phyloP scores from a whole-genome alignment of 1,140 invertebrate genomes.

The Lepidostoma basale region DNA sequence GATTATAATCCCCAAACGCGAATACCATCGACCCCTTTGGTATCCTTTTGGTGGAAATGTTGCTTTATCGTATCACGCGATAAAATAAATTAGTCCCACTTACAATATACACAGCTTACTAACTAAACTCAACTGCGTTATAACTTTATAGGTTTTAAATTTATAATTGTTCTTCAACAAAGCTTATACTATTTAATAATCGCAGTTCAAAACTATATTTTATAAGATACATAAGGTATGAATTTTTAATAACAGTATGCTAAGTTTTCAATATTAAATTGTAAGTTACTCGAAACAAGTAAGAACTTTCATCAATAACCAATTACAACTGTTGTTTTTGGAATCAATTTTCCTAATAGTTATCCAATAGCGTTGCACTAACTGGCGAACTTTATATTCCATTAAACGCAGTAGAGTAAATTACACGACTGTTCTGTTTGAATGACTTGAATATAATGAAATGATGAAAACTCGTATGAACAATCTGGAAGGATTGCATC shows the following conservation, averaged over 20 bases:
- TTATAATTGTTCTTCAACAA: not conserved
- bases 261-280: no score
- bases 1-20: not conserved
- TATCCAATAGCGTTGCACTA: not conserved
- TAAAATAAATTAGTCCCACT: not conserved
- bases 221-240: not conserved
- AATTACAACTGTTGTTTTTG: not conserved
- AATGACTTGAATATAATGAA: conserved; percentile 3
- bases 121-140: not conserved
- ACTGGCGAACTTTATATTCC: not conserved
- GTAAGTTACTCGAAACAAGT: no score
- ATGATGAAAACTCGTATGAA: not conserved
- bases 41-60: not conserved
- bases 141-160: not conserved
- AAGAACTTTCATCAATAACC: not conserved
- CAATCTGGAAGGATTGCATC: conserved; percentile 7
- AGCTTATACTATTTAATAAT: not conserved
- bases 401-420: not conserved
- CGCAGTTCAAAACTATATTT: not conserved
- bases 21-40: not conserved
- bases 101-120: not conserved
- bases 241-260: no score
- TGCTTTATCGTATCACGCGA: not conserved
- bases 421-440: not conserved
- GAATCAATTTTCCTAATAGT: not conserved